Conservation (phyloP, 2,888 invertebrate genomes). For the Halictus quadricinctus region DNA sequence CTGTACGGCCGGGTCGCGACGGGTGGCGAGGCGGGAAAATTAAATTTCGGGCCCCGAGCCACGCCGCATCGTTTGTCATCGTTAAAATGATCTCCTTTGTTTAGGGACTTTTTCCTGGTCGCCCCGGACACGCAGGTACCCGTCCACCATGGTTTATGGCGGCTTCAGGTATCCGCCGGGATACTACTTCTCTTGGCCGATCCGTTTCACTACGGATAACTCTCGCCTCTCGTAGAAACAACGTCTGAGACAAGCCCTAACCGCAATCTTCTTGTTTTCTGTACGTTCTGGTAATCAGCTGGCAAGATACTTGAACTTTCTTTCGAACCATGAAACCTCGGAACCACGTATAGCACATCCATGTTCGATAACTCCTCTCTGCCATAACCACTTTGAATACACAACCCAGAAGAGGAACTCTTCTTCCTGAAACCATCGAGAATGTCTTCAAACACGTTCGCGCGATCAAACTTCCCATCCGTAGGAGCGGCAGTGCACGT, state of each 20-base stretch:
- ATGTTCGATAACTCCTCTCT: neutral
- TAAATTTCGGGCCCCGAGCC: conserved; percentile 62
- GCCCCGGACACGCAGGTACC: conserved; percentile 33
- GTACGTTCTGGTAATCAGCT: neutral
- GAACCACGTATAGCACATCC: neutral
- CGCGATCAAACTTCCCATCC: neutral
- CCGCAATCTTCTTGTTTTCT: neutral
- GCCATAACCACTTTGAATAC: neutral
- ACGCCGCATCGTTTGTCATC: conserved; percentile 76
- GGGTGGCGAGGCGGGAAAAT: conserved; percentile 75
- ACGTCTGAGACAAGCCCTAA: neutral
- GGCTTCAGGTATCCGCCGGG: conserved; percentile 49
- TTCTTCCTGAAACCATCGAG: neutral
- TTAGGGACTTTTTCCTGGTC: conserved; percentile 41
- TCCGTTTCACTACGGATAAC: neutral
- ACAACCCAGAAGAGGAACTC: neutral
- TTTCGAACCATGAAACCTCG: neutral
- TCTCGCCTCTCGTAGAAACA: neutral
- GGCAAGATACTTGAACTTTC: too few relatives aligned
- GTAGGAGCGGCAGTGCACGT: neutral
- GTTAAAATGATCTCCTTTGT: conserved; percentile 77
- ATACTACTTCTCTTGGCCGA: neutral
- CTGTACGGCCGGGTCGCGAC: conserved; percentile 50
- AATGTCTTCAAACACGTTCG: neutral
- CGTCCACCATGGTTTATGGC: conserved; percentile 59